A percentile compares a stretch with the other conserved stretches of the same genome.
Evolutionary conservation across 2,888 invertebrate species (phyloP).

Genomic region (Caenorhabditis sp.): DNA sequence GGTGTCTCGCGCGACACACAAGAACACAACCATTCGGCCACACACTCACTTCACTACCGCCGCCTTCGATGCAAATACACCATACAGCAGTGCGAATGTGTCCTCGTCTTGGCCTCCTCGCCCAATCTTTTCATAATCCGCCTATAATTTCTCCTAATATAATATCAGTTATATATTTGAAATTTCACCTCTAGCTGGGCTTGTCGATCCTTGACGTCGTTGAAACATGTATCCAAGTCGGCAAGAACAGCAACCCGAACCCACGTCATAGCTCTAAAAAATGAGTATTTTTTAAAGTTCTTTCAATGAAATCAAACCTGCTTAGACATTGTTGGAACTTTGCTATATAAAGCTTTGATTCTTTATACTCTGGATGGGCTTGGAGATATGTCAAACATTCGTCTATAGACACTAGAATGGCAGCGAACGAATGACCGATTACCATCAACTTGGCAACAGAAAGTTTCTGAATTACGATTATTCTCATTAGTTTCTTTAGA

Average conservation of each 20-base stretch:
- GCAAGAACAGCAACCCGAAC: slow-evolving; percentile 80
- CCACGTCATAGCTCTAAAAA: slow-evolving; percentile 80
- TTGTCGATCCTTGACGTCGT: slow-evolving; percentile 76
- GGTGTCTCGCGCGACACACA: not conserved
- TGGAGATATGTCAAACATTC: slow-evolving; percentile 79
- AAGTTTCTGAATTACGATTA: slow-evolving; percentile 72
- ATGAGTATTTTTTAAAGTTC: too few species aligned
- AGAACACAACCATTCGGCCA: slow-evolving; percentile 27
- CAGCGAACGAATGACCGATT: slow-evolving; percentile 81
- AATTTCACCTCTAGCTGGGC: slow-evolving; percentile 66
- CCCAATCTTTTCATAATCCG: slow-evolving; percentile 71
- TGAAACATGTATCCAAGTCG: slow-evolving; percentile 77
- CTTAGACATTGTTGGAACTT: slow-evolving; percentile 82
- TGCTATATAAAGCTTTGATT: slow-evolving; percentile 74
- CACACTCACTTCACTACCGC: slow-evolving; percentile 76
- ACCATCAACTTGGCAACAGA: slow-evolving; percentile 76
- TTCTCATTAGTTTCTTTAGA: too few species aligned
- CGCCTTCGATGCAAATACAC: slow-evolving; percentile 82
- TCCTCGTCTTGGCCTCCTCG: slow-evolving; percentile 79
- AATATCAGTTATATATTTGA: not conserved
- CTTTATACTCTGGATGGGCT: slow-evolving; percentile 80
- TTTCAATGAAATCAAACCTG: slow-evolving; percentile 65
- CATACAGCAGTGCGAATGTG: slow-evolving; percentile 81
- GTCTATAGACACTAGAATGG: slow-evolving; percentile 81
- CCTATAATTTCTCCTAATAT: slow-evolving; percentile 26